Percentiles rank a stretch among this genome's conserved stretches.
phyloP scores from a whole-genome alignment of 2,888 invertebrate species.

The Orchesellides sinensis region DNA sequence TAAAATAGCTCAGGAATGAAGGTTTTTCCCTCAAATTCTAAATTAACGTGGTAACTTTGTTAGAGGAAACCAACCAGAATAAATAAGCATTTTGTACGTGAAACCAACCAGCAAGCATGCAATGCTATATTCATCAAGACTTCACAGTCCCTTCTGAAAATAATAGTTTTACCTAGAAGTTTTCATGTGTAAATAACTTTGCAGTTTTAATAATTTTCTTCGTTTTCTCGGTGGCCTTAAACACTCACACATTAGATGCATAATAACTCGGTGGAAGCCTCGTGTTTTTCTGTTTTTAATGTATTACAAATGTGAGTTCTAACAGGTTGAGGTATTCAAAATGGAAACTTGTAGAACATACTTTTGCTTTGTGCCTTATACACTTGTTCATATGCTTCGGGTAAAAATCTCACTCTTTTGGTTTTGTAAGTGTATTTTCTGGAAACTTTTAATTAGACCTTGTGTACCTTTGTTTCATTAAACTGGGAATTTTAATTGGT shows the following conservation, averaged over 20 bases:
- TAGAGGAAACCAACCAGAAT: conserved; percentile 12
- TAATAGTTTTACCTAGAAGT: conserved; percentile 42
- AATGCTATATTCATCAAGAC: not conserved
- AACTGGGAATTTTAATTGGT: conserved; percentile 66
- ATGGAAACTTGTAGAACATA: conserved; percentile 41
- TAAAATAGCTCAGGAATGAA: conserved; percentile 47
- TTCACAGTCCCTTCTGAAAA: conserved; percentile 6
- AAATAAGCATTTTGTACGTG: conserved; percentile 10
- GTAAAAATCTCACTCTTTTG: conserved; percentile 15
- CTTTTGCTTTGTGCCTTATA: not conserved
- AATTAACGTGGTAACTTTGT: conserved; percentile 18
- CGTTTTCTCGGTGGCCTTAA: too few species aligned
- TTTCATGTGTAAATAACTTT: conserved; percentile 55
- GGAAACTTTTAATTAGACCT: conserved; percentile 67
- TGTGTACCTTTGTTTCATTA: conserved; percentile 66
- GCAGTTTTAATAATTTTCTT: conserved; percentile 50
- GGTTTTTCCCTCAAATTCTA: conserved; percentile 17
- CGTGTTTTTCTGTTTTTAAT: too few species aligned
- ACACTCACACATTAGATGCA: too few species aligned
- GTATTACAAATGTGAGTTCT: too few species aligned
- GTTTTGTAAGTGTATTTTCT: conserved; percentile 53
- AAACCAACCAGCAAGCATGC: conserved; percentile 32
- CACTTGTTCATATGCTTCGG: not conserved
- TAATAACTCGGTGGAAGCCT: too few species aligned
- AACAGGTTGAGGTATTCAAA: conserved; percentile 57